Evolutionary conservation across 2,113 vertebrate species (phyloP), one percentile per base, ranked within the genome.

Genomic region (Nycticryphes semicollaris): DNA sequence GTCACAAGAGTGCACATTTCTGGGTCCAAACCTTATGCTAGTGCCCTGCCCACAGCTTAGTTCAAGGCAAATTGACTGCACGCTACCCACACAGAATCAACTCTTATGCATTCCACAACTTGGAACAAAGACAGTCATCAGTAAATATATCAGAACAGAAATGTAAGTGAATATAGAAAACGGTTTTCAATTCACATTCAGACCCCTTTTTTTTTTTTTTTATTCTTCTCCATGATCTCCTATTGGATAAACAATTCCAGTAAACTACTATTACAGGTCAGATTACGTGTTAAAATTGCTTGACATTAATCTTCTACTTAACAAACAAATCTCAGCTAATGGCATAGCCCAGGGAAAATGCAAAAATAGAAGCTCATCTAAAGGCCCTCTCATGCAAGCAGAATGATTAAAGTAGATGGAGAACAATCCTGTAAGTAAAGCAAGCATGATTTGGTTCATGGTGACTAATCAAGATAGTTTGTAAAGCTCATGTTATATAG

Each of bases 281-380:
- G 82, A 95, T 72, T 80, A 86, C 3, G 1, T 57, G 74, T 88
- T 92, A 91, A 94, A 97, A 88, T 62, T 76, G 67, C 78, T 70
- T 90, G 73, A 78, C 75, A 91, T 85, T 76, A 88, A 94, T 88
- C 94, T 82, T 91, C 69, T 82, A 74, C 75, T 97, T 97, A 95
- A 89, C 68, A 96, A 97, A 96, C 78, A 94, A 91, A 80, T 96
- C 83, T 94, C 43, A 81, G 67, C 85, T 97, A 97, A 85, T 96
- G 78, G 82, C 89, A 96, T 16, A 85, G 88, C 85, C 84, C 5
- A 56, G 54, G 48, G 76, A 67, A 87, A 91, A 92, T 51, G 75
- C 75, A 90, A 90, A 96, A 93, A n/a, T 20, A 93, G 90, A 67
- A 93, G 62, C 70, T 82, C 60, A 95, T 90, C 62, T 81, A 60